Evolutionary conservation across 2,888 invertebrate genomes (phyloP).

Genomic region (Leptarthrus brevirostris): DNA sequence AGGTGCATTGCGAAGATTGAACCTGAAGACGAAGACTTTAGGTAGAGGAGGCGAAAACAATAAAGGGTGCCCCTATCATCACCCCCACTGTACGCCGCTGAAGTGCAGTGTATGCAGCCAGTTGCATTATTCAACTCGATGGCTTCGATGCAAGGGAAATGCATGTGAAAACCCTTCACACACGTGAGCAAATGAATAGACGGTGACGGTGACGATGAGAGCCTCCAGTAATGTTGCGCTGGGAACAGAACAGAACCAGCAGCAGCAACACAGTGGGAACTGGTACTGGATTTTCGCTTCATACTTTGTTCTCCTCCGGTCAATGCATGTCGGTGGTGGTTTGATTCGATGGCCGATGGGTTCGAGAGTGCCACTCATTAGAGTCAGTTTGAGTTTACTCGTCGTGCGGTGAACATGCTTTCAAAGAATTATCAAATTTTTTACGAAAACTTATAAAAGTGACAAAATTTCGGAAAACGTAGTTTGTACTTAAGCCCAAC

Average conservation of each 20-base stretch:
- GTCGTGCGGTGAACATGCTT: constrained; percentile 66
- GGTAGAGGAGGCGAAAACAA: constrained; percentile 23
- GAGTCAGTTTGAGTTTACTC: constrained; percentile 67
- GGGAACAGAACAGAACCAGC: too few species aligned
- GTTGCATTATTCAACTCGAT: constrained; percentile 37
- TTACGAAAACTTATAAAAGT: constrained; percentile 42
- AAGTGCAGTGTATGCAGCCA: constrained; percentile 9
- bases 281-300: constrained; percentile 32
- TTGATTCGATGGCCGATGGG: constrained; percentile 62
- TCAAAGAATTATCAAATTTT: constrained; percentile 13
- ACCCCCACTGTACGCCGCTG: background rate
- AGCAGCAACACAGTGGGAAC: too few species aligned
- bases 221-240: constrained; percentile 9
- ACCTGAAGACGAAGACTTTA: too few species aligned
- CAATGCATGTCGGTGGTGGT: constrained; percentile 42
- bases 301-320: constrained; percentile 34
- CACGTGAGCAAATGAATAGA: constrained; percentile 27
- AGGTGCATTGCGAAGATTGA: too few species aligned
- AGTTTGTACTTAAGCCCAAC: too few species aligned
- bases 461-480: constrained; percentile 18
- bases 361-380: constrained; percentile 62
- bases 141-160: constrained; percentile 24
- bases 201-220: background rate
- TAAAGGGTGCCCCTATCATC: constrained; percentile 5
- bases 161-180: constrained; percentile 13